Evolutionary conservation across 2,888 invertebrate species (phyloP).

Genomic region (Cheilosia vulpina): DNA sequence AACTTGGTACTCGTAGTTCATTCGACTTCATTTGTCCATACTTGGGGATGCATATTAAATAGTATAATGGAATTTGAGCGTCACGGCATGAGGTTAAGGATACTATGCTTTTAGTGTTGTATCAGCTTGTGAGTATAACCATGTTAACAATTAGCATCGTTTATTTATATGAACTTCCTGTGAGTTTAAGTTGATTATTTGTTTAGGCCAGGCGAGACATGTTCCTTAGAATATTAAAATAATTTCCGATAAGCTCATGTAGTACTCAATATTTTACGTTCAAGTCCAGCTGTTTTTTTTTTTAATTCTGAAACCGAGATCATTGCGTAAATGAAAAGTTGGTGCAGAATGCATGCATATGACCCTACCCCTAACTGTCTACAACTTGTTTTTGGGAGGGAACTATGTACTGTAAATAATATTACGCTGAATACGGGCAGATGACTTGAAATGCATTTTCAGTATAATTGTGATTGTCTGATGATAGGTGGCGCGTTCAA

Average conservation of each 20-base stretch:
- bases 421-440: no score
- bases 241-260: not conserved
- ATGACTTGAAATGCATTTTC: no score
- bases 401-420: no score
- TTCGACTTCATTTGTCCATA: conserved; percentile 61
- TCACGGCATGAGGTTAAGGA: conserved; percentile 7
- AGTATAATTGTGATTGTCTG: no score
- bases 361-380: no score
- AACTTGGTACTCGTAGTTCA: conserved; percentile 40
- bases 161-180: not conserved
- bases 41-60: conserved; percentile 63
- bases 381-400: no score
- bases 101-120: not conserved
- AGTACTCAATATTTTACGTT: no score
- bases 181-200: not conserved
- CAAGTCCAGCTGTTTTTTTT: no score
- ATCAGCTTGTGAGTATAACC: not conserved
- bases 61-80: conserved; percentile 17
- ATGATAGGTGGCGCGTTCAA: no score
- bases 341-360: no score
- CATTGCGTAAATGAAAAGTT: no score
- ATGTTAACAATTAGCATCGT: not conserved
- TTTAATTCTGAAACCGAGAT: no score
- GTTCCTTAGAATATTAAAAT: not conserved
- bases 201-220: not conserved